phyloP scores from a whole-genome alignment of 1,140 invertebrate genomes.

The Apis cerana region DNA sequence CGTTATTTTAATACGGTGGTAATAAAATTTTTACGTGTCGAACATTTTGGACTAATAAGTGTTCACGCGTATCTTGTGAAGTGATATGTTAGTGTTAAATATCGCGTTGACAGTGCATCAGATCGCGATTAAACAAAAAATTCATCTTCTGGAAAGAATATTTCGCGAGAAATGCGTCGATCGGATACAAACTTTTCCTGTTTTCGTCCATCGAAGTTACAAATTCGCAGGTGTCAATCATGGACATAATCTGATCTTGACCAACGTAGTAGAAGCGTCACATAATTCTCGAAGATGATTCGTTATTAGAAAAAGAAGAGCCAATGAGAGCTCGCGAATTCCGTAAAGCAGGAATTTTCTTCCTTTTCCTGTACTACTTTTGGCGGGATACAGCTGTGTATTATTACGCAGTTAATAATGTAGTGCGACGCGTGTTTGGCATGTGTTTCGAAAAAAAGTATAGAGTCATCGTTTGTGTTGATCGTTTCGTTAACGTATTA shows the following conservation, averaged over 20 bases:
- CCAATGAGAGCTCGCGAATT: neutral
- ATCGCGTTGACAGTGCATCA: neutral
- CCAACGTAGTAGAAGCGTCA: neutral
- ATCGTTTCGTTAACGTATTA: neutral
- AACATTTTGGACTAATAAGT: conserved; percentile 10
- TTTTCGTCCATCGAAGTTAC: neutral
- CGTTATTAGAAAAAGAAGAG: neutral
- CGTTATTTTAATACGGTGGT: neutral
- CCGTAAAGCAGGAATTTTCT: neutral
- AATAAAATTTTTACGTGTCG: neutral
- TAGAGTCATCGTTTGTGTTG: neutral
- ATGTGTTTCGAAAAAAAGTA: neutral
- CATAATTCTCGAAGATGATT: neutral
- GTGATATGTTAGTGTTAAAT: conserved; percentile 10
- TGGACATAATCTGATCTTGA: neutral
- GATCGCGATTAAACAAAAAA: neutral
- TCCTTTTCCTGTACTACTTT: neutral
- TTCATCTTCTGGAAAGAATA: neutral
- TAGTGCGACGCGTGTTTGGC: neutral
- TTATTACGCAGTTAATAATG: neutral
- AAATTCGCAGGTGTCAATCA: neutral
- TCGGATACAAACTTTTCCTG: neutral
- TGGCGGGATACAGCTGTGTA: neutral
- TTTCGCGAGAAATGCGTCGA: neutral
- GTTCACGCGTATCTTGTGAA: neutral